Conservation (phyloP, 2,888 invertebrate species). For the Zhuqinia jingwanae region DNA sequence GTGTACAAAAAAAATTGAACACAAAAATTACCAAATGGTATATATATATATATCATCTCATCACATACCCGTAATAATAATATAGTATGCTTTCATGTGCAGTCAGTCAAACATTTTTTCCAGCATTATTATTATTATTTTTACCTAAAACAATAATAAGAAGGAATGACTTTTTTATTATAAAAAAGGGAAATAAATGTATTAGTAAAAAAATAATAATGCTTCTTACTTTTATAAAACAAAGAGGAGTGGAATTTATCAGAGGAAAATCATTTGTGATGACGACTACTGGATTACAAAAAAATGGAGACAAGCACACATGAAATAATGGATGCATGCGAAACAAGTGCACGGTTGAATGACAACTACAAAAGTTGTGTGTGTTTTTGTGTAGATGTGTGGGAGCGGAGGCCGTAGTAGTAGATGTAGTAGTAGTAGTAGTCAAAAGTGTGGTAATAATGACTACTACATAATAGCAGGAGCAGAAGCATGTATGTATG, state of each 20-base stretch:
- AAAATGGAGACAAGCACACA: background rate
- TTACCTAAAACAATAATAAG: no score
- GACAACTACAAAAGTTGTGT: background rate
- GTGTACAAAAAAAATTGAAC: background rate
- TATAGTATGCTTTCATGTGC: background rate
- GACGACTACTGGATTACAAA: background rate
- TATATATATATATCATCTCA: background rate
- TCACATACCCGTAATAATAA: no score
- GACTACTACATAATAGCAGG: background rate
- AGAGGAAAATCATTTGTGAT: background rate
- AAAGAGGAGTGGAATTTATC: background rate
- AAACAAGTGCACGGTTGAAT: slow-evolving; percentile 38
- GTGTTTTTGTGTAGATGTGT: background rate
- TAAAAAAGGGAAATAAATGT: no score
- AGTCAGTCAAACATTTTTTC: background rate
- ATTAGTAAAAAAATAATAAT: no score
- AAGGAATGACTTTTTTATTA: no score
- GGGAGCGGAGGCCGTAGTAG: background rate
- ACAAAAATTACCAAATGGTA: background rate
- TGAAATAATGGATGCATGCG: slow-evolving; percentile 31
- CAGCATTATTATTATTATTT: no score
- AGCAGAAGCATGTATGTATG: no score
- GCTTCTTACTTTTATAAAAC: background rate
- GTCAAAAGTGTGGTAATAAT: slow-evolving; percentile 10
- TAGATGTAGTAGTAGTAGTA: no score